Base-by-base conservation (phyloP, 1,140 invertebrate genomes). In the Mercenaria mercenaria region DNA sequence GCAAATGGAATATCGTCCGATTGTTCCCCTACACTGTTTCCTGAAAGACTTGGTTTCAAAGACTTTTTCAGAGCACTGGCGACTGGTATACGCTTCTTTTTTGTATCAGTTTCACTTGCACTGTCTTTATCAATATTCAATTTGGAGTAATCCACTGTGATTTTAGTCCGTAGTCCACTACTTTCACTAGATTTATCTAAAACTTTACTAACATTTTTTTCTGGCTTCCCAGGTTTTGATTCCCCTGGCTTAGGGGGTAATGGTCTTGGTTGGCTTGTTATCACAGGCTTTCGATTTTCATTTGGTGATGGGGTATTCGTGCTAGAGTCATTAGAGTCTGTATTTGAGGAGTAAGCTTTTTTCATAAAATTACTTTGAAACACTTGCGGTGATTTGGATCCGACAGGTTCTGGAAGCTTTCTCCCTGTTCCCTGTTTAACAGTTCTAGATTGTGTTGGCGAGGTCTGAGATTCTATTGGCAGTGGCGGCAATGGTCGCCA, bases 1-100 rank as follows among this genome's bases (percentile, higher is more conserved):
- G 94, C 94, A 93, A 95, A 95, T 18, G 94, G 94, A 88, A 95
- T 95, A 80, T 95, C 93, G 64, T 93, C 93, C 43, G 93, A 92
- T 69, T 89, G 52, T 18, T 93, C 89, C 6, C 82, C 91, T 20
- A 91, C 91, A 90, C 80, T 84, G n/a, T 41, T 84, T 43, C 72
- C 80, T 50, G 88, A 84, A 34, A 67, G 41, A 37, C 47, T 84
- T 72, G 82, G 83, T 82, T 90, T 90, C 34, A 86, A 32, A 79
- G 76, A 81, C 47, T 85, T 67, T 72, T 86, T 90, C 32, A 89
- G 32, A 61, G 80, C 64, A 26, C 23, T 64, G 34, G 80, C 80
- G 11, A 89, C 88, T 76, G 88, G 88, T 43, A 89, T 89, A 26
- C 86, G 52, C 23, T 88, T 88, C 88, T 89, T 89, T 64, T 89